Conservation (phyloP, 1,140 invertebrate species). For the Melitaea cinxia region DNA sequence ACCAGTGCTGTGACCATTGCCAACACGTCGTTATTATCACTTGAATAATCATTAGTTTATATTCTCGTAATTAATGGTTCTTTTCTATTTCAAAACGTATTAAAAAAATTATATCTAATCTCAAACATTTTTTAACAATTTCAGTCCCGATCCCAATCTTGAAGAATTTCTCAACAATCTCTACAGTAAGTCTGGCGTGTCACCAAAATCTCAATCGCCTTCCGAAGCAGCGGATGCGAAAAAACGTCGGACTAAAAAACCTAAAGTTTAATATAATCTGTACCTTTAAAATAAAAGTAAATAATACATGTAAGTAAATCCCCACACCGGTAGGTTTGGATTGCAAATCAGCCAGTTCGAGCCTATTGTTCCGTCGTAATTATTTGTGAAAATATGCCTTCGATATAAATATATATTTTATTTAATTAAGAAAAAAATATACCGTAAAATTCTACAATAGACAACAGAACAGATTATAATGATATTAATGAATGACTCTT, state of each 20-base stretch:
- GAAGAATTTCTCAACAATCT: slow-evolving; percentile 79
- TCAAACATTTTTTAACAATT: slow-evolving; percentile 10
- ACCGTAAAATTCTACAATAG: slow-evolving; percentile 33
- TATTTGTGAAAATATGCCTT: slow-evolving; percentile 52
- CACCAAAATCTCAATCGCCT: slow-evolving; percentile 48
- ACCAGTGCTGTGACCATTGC: too few relatives aligned
- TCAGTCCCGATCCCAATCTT: slow-evolving; percentile 74
- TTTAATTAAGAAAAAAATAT: slow-evolving; percentile 31
- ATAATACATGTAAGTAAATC: slow-evolving; percentile 16
- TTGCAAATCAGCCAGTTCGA: not conserved
- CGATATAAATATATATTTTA: slow-evolving; percentile 41
- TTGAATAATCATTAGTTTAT: too few relatives aligned
- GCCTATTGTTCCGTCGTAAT: slow-evolving; percentile 29
- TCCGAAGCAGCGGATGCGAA: slow-evolving; percentile 49
- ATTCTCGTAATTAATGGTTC: too few relatives aligned
- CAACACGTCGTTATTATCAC: too few relatives aligned
- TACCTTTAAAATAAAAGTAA: slow-evolving; percentile 20
- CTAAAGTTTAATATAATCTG: slow-evolving; percentile 52
- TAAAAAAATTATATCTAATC: not conserved
- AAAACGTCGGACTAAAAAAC: slow-evolving; percentile 67
- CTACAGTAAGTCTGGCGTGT: slow-evolving; percentile 68
- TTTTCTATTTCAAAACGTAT: too few relatives aligned
- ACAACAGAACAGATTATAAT: slow-evolving; percentile 14
- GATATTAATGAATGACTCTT: slow-evolving; percentile 18
- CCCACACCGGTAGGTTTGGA: slow-evolving; percentile 16